Percentiles rank a stretch among this genome's conserved stretches.
phyloP scores from a whole-genome alignment of 2,113 vertebrate genomes.

The Puntigrus tetrazona region DNA sequence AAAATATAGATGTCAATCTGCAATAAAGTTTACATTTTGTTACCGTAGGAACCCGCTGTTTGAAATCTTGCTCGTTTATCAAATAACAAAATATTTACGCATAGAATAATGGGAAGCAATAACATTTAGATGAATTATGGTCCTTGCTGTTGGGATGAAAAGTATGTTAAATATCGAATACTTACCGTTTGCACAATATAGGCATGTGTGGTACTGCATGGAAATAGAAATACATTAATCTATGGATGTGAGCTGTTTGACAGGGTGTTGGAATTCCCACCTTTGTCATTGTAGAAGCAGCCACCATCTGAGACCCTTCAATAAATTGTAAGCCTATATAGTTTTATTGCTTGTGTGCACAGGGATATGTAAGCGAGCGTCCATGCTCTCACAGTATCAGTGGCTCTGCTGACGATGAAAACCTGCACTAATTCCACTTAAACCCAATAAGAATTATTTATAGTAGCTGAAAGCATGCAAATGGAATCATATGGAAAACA shows the following conservation, averaged over 20 bases:
- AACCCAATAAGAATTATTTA: constrained; percentile 73
- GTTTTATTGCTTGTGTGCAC: background rate
- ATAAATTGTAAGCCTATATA: background rate
- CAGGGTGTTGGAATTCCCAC: constrained; percentile 1
- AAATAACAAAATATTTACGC: background rate
- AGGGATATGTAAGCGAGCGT: background rate
- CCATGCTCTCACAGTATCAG: constrained; percentile 44
- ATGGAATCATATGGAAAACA: constrained; percentile 66
- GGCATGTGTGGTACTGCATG: background rate
- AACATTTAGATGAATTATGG: background rate
- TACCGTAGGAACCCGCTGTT: constrained; percentile 55
- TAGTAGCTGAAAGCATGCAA: constrained; percentile 57
- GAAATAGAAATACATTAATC: background rate
- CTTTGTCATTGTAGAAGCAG: constrained; percentile 2
- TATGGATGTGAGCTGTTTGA: background rate
- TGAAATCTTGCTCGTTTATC: background rate
- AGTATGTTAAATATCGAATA: background rate
- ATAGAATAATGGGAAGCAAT: background rate
- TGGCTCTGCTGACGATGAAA: constrained; percentile 56
- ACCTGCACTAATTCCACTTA: constrained; percentile 68
- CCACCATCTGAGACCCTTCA: background rate
- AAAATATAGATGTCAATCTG: constrained; percentile 70
- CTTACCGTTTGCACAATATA: background rate
- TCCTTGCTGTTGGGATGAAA: background rate
- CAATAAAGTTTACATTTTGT: constrained; percentile 84